These are phyloP conservation scores for Paratilapia polleni DNA, from an alignment of 2,113 vertebrate genomes.

Conservation along the genomic window DNA sequence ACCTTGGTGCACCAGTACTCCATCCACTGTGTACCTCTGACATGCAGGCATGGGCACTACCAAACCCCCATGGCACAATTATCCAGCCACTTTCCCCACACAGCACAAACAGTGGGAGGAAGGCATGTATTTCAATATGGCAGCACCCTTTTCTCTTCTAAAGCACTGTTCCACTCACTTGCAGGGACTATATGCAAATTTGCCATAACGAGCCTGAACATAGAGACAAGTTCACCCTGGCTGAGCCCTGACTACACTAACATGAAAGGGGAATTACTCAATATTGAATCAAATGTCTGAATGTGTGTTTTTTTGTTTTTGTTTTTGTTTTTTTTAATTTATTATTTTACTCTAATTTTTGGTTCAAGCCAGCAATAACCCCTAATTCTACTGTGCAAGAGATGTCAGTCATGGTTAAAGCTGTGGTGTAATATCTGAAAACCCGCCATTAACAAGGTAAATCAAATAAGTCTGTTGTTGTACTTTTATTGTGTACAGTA, in stretches of 20 bases:
- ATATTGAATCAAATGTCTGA: conserved; percentile 60
- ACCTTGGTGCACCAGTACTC: conserved; percentile 47
- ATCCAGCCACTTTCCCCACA: conserved; percentile 61
- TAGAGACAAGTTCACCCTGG: conserved; percentile 49
- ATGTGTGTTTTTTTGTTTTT: conserved; percentile 50
- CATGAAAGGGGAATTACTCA: conserved; percentile 42
- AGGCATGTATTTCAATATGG: conserved; percentile 22
- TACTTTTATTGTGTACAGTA: conserved; percentile 71
- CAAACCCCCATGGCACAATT: conserved; percentile 69
- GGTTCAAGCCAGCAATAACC: conserved; percentile 82
- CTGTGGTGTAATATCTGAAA: conserved; percentile 67
- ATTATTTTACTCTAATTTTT: conserved; percentile 46
- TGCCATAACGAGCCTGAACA: conserved; percentile 53
- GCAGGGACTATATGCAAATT: conserved; percentile 74
- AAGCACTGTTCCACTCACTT: conserved; percentile 46
- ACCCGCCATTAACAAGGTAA: conserved; percentile 69
- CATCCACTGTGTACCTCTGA: conserved; percentile 50
- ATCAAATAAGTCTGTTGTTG: conserved; percentile 67
- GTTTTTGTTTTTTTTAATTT: conserved; percentile 6
- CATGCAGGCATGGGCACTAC: conserved; percentile 52
- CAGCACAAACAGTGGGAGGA: conserved; percentile 68
- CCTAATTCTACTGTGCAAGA: conserved; percentile 68
- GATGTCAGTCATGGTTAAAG: conserved; percentile 60
- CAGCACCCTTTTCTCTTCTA: conserved; percentile 40
- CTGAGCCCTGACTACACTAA: conserved; percentile 48